These are phyloP conservation scores for Agrochola litura DNA, from an alignment of 2,888 invertebrate species.

Conservation along the genomic window DNA sequence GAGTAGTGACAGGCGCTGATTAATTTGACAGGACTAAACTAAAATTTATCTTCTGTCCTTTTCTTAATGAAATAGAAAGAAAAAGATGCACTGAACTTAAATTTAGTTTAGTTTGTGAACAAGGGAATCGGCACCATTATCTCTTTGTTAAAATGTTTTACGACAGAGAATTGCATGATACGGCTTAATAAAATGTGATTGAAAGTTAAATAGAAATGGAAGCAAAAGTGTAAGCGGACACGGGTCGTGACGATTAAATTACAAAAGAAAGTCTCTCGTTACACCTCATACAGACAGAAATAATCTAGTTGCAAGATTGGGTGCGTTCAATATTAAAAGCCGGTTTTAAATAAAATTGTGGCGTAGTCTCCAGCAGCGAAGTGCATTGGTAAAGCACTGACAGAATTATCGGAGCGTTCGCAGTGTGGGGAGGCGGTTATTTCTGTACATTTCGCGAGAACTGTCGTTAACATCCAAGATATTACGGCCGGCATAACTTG, in stretches of 20 bases:
- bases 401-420: slow-evolving; percentile 83
- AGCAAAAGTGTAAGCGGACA: slow-evolving; percentile 81
- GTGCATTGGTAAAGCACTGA: slow-evolving; percentile 86
- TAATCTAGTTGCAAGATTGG: slow-evolving; percentile 77
- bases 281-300: slow-evolving; percentile 75
- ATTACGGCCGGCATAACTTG: slow-evolving; percentile 78
- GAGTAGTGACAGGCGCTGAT: no score
- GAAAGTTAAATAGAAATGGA: slow-evolving; percentile 81
- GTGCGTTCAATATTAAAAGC: slow-evolving; percentile 73
- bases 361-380: slow-evolving; percentile 84
- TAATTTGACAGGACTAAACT: no score
- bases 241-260: slow-evolving; percentile 79
- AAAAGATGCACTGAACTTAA: no score
- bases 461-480: slow-evolving; percentile 79
- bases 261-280: slow-evolving; percentile 84
- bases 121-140: no score
- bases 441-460: slow-evolving; percentile 87
- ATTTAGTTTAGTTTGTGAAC: no score
- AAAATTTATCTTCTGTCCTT: no score
- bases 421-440: slow-evolving; percentile 84
- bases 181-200: slow-evolving; percentile 73
- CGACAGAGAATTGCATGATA: slow-evolving; percentile 62
- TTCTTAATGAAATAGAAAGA: no score
- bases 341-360: slow-evolving; percentile 80
- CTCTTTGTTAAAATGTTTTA: slow-evolving; percentile 32